Evolutionary conservation across 2,888 invertebrate species (phyloP), one percentile per base, ranked within the genome.

Genomic region (Matsumyia berberina): DNA sequence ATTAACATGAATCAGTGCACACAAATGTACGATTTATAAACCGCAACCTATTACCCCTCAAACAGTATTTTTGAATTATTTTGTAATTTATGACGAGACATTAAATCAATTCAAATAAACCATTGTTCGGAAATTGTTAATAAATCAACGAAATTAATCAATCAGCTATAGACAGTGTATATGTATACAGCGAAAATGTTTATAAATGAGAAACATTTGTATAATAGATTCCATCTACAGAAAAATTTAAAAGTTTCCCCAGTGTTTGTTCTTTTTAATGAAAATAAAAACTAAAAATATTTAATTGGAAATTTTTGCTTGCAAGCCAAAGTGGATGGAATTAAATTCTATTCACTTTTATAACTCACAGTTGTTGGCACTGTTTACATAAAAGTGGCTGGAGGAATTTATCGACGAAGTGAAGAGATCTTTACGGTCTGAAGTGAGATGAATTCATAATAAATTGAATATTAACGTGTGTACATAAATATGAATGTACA

Each of bases 41-140:
- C n/a, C n/a, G 35, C 15, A n/a, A n/a, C n/a, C n/a, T n/a, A n/a
- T n/a, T n/a, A n/a, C n/a, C n/a, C n/a, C n/a, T n/a, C n/a, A n/a
- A n/a, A n/a, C n/a, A n/a, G n/a, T n/a, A n/a, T n/a, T n/a, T n/a
- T n/a, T n/a, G n/a, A 42, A 15, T 17, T 15, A 17, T 44, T 44
- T 44, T 17, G 2, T 8, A 2, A 44, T 17, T 8, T 8, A 12
- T 39, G 19, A 39, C 39, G 39, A 11, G 39, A 58, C 24, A 39
- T 58, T 58, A 12, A 39, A 12, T 39, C 37, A 39, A 37, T n/a
- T 58, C 3, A 58, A 24, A 39, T 24, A 58, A 58, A 58, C 35
- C 24, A 58, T 24, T n/a, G 37, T 11, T 24, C 37, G 9, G 24
- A 7, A 37, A 58, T 39, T 24, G 11, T 35, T 39, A 24, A 39